Base-by-base conservation (phyloP, 1,140 invertebrate species). In the Coptotermes formosanus region DNA sequence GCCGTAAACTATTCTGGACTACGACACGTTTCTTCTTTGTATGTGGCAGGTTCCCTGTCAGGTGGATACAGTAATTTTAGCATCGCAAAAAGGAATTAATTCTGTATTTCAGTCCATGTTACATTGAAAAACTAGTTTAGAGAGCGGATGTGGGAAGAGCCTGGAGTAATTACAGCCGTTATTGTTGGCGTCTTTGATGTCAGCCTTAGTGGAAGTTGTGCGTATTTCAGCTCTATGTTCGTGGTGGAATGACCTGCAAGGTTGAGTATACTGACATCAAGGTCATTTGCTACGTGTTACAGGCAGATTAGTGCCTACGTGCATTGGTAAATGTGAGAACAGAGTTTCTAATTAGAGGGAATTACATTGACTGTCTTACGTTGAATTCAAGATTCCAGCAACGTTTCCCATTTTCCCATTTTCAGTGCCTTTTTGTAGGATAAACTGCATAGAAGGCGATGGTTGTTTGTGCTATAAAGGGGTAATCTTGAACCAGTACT, bases 91-190 rank as follows among this genome's bases (percentile, higher is more conserved):
- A 30, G n/a, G 7, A n/a, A n/a, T 30, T 75, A 75, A 75, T n/a
- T 75, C n/a, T 25, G 25, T 30, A 30, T 30, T 4, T 75, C 30
- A n/a, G 64, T 25, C 64, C 8, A 30, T 75, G 25, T 75, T 75
- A 75, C 64, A 75, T 75, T 75, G 64, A 75, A 30, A 30, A 8
- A 8, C 14, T 75, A 75, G 64, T 75, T 30, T 4, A 55, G 19
- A 55, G 64, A 75, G 25, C 64, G 64, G 64, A 75, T 75, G 64
- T 75, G 64, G 64, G 64, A 75, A 75, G 64, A 75, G 64, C 64
- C 64, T 75, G 64, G n/a, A 25, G 64, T 75, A 75, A 75, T 75
- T 75, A 75, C 16, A 75, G 64, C 64, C 11, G 64, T 75, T 75
- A 75, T 30, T 75, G 64, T 75, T 75, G 64, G 64, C n/a, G n/a